Evolutionary conservation across 2,888 invertebrate species (phyloP).

Genomic region (Epirrita christyi): DNA sequence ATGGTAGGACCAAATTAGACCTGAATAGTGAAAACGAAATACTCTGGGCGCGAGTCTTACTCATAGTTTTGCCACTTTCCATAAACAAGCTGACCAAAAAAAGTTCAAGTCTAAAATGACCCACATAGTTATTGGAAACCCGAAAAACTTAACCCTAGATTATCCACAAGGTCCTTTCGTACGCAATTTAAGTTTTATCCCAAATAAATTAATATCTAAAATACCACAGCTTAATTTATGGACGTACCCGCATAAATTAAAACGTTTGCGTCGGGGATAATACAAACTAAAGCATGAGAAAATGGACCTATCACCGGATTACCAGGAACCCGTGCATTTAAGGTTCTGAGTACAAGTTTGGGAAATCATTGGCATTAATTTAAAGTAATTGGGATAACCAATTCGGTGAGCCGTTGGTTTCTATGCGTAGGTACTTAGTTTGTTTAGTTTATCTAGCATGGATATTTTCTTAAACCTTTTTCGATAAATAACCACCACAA

Average conservation of each 20-base stretch:
- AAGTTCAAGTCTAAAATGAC: neutral
- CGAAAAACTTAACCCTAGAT: conserved; percentile 7
- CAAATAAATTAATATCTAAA: conserved; percentile 37
- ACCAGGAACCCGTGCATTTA: conserved; percentile 30
- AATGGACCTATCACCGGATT: conserved; percentile 53
- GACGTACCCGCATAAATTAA: conserved; percentile 54
- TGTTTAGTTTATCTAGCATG: no score
- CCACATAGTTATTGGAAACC: no score
- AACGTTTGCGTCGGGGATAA: conserved; percentile 47
- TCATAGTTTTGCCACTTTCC: neutral
- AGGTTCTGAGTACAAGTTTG: conserved; percentile 6
- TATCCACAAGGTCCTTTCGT: conserved; percentile 17
- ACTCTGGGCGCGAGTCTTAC: no score
- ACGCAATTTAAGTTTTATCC: conserved; percentile 24
- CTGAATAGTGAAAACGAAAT: no score
- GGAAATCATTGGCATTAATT: conserved; percentile 10
- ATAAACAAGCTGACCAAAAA: neutral
- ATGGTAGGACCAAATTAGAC: no score
- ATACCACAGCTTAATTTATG: conserved; percentile 40
- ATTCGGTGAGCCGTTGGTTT: neutral
- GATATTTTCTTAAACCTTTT: no score
- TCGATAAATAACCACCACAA: no score
- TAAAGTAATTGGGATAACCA: conserved; percentile 7
- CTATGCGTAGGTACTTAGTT: neutral
- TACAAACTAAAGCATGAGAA: conserved; percentile 44